phyloP scores from a whole-genome alignment of 2,113 vertebrate genomes.

The Salvelinus namaycush region DNA sequence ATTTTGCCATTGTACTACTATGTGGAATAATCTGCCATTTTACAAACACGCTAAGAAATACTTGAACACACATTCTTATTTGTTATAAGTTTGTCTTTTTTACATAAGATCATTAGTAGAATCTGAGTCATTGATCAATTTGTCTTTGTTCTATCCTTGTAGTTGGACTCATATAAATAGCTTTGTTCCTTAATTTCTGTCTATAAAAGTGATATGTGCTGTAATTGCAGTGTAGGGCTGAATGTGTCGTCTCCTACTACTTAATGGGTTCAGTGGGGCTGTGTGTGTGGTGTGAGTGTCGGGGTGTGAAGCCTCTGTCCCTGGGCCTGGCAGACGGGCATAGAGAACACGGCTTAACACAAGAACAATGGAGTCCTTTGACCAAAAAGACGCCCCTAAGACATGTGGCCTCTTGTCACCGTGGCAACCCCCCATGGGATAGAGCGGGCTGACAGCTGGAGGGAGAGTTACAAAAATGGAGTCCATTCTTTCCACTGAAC shows the following conservation, averaged over 20 bases:
- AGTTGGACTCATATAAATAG: background rate
- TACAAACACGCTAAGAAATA: too few species aligned
- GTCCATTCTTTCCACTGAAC: constrained; percentile 69
- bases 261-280: constrained; percentile 20
- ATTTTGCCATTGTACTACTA: too few species aligned
- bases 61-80: too few species aligned
- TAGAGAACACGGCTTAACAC: constrained; percentile 77
- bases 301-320: constrained; percentile 64
- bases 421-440: constrained; percentile 80
- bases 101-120: too few species aligned
- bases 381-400: constrained; percentile 80
- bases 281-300: background rate
- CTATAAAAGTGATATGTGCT: constrained; percentile 29
- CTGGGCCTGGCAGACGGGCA: constrained; percentile 63
- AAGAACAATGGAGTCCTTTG: constrained; percentile 81
- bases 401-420: constrained; percentile 83
- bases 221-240: constrained; percentile 9
- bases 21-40: too few species aligned
- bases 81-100: too few species aligned
- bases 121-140: background rate
- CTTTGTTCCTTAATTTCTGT: background rate
- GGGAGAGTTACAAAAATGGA: constrained; percentile 70
- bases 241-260: constrained; percentile 11
- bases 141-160: background rate
- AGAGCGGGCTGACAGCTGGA: constrained; percentile 77